A percentile compares a stretch with the other conserved stretches of the same genome.
Conservation (phyloP, 2,888 invertebrate genomes). For the Thera britannica region DNA sequence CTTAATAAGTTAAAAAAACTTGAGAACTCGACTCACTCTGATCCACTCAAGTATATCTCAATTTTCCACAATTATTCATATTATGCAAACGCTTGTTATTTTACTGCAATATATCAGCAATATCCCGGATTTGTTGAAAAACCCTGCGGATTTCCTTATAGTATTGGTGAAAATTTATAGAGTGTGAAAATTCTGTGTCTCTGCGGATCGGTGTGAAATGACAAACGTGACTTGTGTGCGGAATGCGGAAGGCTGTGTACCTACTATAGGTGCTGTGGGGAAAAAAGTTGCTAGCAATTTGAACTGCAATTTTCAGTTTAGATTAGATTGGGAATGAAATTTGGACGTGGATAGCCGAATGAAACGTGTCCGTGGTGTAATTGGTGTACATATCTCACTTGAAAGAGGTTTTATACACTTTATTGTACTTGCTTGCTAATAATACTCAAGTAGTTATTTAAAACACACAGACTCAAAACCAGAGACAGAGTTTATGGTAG, state of each 20-base stretch:
- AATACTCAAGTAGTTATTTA: no score
- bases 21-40: no score
- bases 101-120: slow-evolving; percentile 50
- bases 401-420: not conserved
- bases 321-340: slow-evolving; percentile 17
- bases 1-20: no score
- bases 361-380: not conserved
- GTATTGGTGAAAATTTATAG: slow-evolving; percentile 72
- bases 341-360: not conserved
- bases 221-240: slow-evolving; percentile 70
- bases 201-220: slow-evolving; percentile 69
- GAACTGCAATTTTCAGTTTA: slow-evolving; percentile 26
- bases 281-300: slow-evolving; percentile 34
- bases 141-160: slow-evolving; percentile 60
- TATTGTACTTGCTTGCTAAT: no score
- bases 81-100: not conserved
- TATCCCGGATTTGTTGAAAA: slow-evolving; percentile 51
- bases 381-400: not conserved
- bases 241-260: slow-evolving; percentile 31
- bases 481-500: no score
- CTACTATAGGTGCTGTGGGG: slow-evolving; percentile 34
- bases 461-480: no score
- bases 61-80: no score
- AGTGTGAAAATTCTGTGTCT: slow-evolving; percentile 74
- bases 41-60: no score